Evolutionary conservation across 2,113 vertebrate species (phyloP).

Genomic region (Centrocercus urophasianus): DNA sequence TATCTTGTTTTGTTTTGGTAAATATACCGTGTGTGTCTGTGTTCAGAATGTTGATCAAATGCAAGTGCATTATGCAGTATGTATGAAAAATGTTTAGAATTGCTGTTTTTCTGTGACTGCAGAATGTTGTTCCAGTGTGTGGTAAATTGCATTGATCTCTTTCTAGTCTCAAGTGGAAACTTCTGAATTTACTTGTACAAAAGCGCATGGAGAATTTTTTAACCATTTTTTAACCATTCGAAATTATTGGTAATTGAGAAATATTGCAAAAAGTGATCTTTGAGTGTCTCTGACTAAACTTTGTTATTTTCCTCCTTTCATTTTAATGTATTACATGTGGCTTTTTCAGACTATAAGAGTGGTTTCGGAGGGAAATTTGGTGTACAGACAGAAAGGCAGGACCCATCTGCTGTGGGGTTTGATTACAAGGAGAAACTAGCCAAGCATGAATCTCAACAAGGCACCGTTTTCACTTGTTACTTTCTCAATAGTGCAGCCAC

Average conservation of each 20-base stretch:
- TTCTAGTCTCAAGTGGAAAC: neutral
- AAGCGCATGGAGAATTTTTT: neutral
- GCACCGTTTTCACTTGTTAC: slow-evolving; percentile 77
- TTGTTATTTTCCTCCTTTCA: slow-evolving; percentile 27
- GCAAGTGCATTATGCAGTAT: neutral
- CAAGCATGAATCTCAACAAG: slow-evolving; percentile 91
- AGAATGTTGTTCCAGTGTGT: slow-evolving; percentile 15
- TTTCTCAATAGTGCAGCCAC: slow-evolving; percentile 47
- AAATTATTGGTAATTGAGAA: neutral
- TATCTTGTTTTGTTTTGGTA: neutral
- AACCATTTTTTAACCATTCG: neutral
- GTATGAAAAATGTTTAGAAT: neutral
- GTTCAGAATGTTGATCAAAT: neutral
- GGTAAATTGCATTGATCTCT: neutral
- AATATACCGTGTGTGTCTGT: neutral
- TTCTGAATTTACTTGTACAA: neutral
- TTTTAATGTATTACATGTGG: slow-evolving; percentile 63
- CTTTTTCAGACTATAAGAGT: slow-evolving; percentile 91
- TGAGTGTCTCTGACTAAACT: slow-evolving; percentile 34
- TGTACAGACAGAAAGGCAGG: slow-evolving; percentile 89
- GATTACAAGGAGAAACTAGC: slow-evolving; percentile 92
- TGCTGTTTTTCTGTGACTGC: slow-evolving; percentile 40
- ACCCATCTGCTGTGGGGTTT: slow-evolving; percentile 89
- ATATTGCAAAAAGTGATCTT: neutral
- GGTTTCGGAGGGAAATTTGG: slow-evolving; percentile 93